Base-by-base conservation (phyloP, 2,888 invertebrate species). In the Bursaphelenchus okinawaensis region DNA sequence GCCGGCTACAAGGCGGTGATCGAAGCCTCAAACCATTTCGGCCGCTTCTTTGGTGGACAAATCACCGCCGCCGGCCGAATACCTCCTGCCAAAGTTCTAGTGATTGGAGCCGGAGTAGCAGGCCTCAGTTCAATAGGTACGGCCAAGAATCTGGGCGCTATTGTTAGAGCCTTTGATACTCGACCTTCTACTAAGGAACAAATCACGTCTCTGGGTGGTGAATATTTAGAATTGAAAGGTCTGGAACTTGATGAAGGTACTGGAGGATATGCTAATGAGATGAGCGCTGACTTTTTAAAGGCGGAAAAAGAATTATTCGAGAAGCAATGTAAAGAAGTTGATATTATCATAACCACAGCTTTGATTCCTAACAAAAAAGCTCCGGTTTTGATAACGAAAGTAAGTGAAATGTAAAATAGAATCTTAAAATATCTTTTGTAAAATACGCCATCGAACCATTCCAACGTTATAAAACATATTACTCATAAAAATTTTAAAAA, bases 21-120 rank as follows among this genome's bases (percentile, higher is more conserved):
- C 27, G 91, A 92, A 85, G 91, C 92, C 8, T 90, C 92, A 0
- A 90, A 91, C 75, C 87, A 91, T 82, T 92, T 91, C 84, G 91
- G 91, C n/a, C 86, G 91, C 74, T 92, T 92, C 85, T 91, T 92
- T 84, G 89, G 91, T 69, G 91, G 91, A 76, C 91, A 91, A 85
- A 92, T 92, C 83, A 92, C 91, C 12, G 91, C 91, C 0, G 91
- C 91, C 4, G 91, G 90, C 0, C 78, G 76, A 63, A 69, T 92
- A 23, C 91, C 91, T 0, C 92, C 92, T 7, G 91, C 91, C 61
- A 91, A 91, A 83, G 89, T 92, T 73, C 85, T 92, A 71, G 89
- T 92, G 40, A 89, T 92, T 75, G 92, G 92, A 69, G 92, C 91
- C 57, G 92, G 92, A 60, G 92, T 92, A 55, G 92, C 92, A 52